Evolutionary conservation across 2,888 invertebrate species (phyloP).

Genomic region (Macrosoma leucophasiata): DNA sequence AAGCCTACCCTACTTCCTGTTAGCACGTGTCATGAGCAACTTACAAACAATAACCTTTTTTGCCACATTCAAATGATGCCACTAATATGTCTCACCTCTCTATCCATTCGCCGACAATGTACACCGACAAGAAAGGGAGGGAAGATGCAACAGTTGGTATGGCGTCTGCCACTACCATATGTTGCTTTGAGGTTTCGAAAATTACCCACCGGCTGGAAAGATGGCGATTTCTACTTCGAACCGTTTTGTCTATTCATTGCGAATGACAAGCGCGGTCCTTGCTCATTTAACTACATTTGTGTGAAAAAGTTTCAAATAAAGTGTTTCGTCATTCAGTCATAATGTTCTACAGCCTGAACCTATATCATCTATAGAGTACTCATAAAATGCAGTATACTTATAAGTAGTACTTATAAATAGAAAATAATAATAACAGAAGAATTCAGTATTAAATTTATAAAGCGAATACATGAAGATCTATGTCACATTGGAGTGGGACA

Average conservation of each 20-base stretch:
- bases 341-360: no score
- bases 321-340: no score
- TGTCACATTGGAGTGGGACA: no score
- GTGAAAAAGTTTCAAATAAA: background rate
- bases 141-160: constrained; percentile 62
- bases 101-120: constrained; percentile 29
- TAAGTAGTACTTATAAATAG: no score
- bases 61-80: constrained; percentile 67
- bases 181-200: constrained; percentile 70
- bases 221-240: constrained; percentile 50
- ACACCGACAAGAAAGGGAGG: constrained; percentile 37
- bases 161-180: constrained; percentile 72
- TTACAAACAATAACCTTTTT: constrained; percentile 63
- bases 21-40: constrained; percentile 42
- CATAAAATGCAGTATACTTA: no score
- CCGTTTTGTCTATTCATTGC: constrained; percentile 60
- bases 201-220: constrained; percentile 56
- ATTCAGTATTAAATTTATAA: no score
- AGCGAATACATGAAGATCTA: no score
- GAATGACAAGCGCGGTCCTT: constrained; percentile 35
- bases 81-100: constrained; percentile 62
- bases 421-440: no score
- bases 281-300: background rate
- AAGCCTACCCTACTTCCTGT: constrained; percentile 65
- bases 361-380: no score